Percentiles rank a stretch among this genome's conserved stretches.
Evolutionary conservation across 1,140 invertebrate species (phyloP).

Genomic region (Dreissena rostriformis): DNA sequence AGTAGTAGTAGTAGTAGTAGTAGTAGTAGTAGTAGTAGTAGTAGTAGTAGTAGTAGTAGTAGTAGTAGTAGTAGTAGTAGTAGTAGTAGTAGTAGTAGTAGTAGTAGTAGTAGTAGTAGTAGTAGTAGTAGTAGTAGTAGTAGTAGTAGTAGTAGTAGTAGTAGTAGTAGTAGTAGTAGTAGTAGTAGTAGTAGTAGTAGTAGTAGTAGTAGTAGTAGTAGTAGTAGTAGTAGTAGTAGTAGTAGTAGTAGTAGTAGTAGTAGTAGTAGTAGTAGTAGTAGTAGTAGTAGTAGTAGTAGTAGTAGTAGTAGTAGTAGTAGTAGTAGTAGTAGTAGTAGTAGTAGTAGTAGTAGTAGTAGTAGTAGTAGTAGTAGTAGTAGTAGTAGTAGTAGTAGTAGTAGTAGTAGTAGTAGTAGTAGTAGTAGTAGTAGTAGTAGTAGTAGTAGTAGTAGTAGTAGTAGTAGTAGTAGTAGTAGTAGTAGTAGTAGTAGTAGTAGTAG

Average conservation of each 20-base stretch:
- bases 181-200: constrained; percentile 23
- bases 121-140: constrained; percentile 23
- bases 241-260: constrained; percentile 29
- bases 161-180: constrained; percentile 27
- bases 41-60: constrained; percentile 23
- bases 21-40: constrained; percentile 30
- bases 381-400: constrained; percentile 11
- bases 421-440: constrained; percentile 19
- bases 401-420: constrained; percentile 9
- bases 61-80: constrained; percentile 26
- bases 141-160: constrained; percentile 25
- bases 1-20: constrained; percentile 13
- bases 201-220: constrained; percentile 34
- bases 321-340: constrained; percentile 30
- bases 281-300: constrained; percentile 15
- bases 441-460: constrained; percentile 20
- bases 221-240: constrained; percentile 25
- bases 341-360: constrained; percentile 18
- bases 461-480: constrained; percentile 7
- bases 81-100: constrained; percentile 1
- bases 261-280: constrained; percentile 31
- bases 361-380: constrained; percentile 28
- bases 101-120: constrained; percentile 27
- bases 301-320: constrained; percentile 37
- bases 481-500: constrained; percentile 9